phyloP scores from a whole-genome alignment of 2,113 vertebrate genomes.

The Psettodes erumei region DNA sequence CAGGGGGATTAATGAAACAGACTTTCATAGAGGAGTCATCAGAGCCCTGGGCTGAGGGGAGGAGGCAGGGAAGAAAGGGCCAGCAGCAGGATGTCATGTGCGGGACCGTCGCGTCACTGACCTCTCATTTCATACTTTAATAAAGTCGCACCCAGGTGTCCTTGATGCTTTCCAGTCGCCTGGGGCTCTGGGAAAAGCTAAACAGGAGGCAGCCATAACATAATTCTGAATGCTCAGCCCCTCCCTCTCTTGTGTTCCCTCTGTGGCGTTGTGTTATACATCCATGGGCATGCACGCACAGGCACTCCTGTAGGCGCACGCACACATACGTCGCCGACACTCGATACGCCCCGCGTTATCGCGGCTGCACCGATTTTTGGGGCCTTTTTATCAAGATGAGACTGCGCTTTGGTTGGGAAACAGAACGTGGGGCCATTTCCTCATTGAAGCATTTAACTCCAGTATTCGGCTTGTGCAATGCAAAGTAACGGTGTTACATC shows the following conservation, averaged over 20 bases:
- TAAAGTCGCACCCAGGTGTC: slow-evolving; percentile 87
- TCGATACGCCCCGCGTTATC: slow-evolving; percentile 37
- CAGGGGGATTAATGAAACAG: slow-evolving; percentile 85
- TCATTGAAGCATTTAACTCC: slow-evolving; percentile 56
- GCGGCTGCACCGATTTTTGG: slow-evolving; percentile 50
- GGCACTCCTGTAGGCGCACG: slow-evolving; percentile 7
- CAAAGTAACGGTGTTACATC: slow-evolving; percentile 63
- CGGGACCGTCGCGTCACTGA: slow-evolving; percentile 79
- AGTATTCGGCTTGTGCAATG: slow-evolving; percentile 73
- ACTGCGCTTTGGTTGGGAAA: slow-evolving; percentile 74
- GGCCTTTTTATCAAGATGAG: slow-evolving; percentile 66
- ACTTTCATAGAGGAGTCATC: slow-evolving; percentile 83
- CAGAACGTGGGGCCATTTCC: slow-evolving; percentile 67
- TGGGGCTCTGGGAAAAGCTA: slow-evolving; percentile 76
- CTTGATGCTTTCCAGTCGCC: slow-evolving; percentile 83
- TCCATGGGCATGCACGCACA: slow-evolving; percentile 60
- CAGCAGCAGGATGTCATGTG: slow-evolving; percentile 83
- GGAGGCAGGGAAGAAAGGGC: slow-evolving; percentile 66
- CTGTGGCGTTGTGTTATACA: slow-evolving; percentile 56
- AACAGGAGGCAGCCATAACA: slow-evolving; percentile 78
- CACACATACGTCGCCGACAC: slow-evolving; percentile 20
- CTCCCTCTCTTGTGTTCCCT: slow-evolving; percentile 35
- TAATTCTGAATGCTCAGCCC: slow-evolving; percentile 52
- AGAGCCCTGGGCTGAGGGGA: slow-evolving; percentile 72
- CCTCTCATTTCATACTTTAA: slow-evolving; percentile 89